Evolutionary conservation across 2,797 vertebrate genomes (phyloP).

Genomic region (Helarctos malayanus): DNA sequence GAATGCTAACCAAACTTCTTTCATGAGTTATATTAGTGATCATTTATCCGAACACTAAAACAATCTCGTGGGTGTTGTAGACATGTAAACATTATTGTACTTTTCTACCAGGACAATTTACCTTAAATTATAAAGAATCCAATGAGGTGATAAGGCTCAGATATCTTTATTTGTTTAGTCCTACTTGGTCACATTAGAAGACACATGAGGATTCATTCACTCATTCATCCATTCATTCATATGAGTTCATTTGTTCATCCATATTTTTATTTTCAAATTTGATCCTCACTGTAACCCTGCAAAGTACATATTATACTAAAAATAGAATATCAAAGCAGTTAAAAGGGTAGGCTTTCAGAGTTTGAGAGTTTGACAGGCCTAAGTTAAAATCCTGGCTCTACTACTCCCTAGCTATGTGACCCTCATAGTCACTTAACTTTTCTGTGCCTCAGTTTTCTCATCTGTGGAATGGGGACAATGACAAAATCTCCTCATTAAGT

Average conservation of each 20-base stretch:
- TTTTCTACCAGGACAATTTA: background rate
- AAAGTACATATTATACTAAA: background rate
- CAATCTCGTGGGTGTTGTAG: background rate
- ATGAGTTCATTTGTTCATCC: background rate
- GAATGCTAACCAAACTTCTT: background rate
- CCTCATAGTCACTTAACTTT: background rate
- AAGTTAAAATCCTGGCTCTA: background rate
- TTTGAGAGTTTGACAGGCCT: background rate
- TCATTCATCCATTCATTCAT: background rate
- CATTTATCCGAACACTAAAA: background rate
- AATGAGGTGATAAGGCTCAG: background rate
- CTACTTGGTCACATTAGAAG: background rate
- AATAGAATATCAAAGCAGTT: background rate
- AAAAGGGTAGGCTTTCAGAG: background rate
- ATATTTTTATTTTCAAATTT: conserved; percentile 26
- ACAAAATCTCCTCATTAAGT: background rate
- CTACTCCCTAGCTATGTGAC: background rate
- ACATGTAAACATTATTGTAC: background rate
- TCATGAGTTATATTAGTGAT: background rate
- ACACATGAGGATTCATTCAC: background rate
- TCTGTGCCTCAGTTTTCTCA: background rate
- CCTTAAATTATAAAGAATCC: background rate
- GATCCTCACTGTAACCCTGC: background rate
- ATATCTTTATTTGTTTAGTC: background rate
- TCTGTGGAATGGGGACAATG: background rate